Evolutionary conservation across 2,797 vertebrate species (phyloP).

Genomic region (Hipposideros larvatus): DNA sequence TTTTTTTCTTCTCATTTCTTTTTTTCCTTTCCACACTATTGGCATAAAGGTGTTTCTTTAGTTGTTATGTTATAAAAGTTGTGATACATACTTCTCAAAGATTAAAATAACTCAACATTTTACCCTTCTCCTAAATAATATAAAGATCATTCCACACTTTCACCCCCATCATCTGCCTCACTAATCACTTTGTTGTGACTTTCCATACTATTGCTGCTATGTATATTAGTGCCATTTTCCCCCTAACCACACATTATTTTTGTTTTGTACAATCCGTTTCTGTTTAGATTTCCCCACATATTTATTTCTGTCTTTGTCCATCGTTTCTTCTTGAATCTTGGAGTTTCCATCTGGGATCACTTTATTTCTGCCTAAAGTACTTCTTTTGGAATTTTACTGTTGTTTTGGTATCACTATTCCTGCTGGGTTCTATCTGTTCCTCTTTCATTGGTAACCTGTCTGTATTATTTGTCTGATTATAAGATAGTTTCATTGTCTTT

Average conservation of each 20-base stretch:
- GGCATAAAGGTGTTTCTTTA: background rate
- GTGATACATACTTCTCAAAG: background rate
- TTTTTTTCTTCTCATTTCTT: background rate
- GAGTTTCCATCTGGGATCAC: background rate
- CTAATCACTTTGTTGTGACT: background rate
- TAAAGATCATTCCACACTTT: background rate
- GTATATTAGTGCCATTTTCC: background rate
- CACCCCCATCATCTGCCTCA: background rate
- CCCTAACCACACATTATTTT: background rate
- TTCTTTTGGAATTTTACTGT: background rate
- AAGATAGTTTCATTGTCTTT: background rate
- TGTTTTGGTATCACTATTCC: background rate
- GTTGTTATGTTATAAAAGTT: background rate
- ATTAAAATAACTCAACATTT: background rate
- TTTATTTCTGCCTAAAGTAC: background rate
- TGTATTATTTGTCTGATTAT: background rate
- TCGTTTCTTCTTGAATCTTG: background rate
- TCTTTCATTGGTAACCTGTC: background rate
- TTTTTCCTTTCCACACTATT: background rate
- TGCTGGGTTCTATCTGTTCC: background rate
- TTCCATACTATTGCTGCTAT: slow-evolving; percentile 87
- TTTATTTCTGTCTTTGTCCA: background rate
- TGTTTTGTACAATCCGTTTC: background rate
- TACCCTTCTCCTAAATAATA: background rate
- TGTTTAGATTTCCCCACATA: background rate